Conservation (phyloP, 2,888 invertebrate species). For the Masnerella sp. region DNA sequence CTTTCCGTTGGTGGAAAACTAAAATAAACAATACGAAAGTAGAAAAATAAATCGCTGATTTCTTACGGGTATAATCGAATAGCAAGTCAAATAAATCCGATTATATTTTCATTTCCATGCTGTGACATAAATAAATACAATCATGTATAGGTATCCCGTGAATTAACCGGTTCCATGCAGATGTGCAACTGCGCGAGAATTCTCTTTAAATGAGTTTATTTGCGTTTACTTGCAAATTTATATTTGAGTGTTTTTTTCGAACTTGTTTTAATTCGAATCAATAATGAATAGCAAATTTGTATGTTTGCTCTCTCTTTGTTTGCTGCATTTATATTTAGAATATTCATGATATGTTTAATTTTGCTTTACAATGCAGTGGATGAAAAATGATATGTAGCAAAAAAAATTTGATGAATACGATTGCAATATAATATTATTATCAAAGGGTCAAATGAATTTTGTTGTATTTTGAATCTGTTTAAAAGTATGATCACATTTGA, state of each 20-base stretch:
- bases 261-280: no score
- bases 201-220: background rate
- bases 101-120: constrained; percentile 35
- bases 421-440: no score
- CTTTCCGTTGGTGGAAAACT: constrained; percentile 5
- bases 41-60: constrained; percentile 17
- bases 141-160: constrained; percentile 7
- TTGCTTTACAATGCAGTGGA: no score
- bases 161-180: background rate
- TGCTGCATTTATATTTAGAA: no score
- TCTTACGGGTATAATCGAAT: constrained; percentile 24
- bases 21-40: constrained; percentile 7
- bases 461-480: no score
- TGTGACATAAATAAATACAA: constrained; percentile 32
- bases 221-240: constrained; percentile 2
- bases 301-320: no score
- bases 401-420: no score
- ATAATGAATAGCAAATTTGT: no score
- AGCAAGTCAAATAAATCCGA: constrained; percentile 29
- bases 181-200: background rate
- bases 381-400: no score
- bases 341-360: no score
- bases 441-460: no score
- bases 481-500: no score
- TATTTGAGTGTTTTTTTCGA: background rate